Evolutionary conservation across 2,113 vertebrate species (phyloP), one percentile per base, ranked within the genome.

Genomic region (Corvus moneduloides): DNA sequence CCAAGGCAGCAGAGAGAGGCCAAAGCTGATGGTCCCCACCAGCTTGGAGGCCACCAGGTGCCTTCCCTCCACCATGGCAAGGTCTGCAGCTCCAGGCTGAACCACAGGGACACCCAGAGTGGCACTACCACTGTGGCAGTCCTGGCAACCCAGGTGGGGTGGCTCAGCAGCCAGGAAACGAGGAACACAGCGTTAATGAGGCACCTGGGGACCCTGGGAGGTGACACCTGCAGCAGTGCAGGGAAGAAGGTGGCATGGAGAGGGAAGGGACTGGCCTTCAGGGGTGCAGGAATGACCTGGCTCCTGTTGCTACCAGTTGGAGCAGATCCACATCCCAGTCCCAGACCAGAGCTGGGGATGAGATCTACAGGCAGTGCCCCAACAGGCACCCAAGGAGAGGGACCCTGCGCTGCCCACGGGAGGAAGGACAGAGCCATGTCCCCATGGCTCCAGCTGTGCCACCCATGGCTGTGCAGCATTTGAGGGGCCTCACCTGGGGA

Each of bases 111-210:
- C 55, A 73, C 44, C 23, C 54, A n/a, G 76, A 27, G 46, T 9
- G 41, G 37, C 69, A 82, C 35, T 4, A 2, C 8, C 56, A 43
- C 58, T 5, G 13, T 4, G n/a, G 43, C 58, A 66, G 32, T 52
- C 49, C 87, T 90, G 52, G 74, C 39, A 81, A 20, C 56, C 55
- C 58, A 6, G 26, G 61, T 30, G 64, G 28, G 56, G 30, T 1
- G 6, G 81, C 61, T 89, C 2, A 3, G 67, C 2, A 14, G 28
- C 24, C 69, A 61, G 56, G 55, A 78, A 94, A 96, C 0, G 27
- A 96, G 76, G 33, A 88, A 52, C n/a, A 74, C 10, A 28, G 64
- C 1, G 4, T 46, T 96, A 95, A 94, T 19, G 80, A 96, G 80
- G 83, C 0, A 0, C 6, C 90, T 86, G 88, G 92, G 94, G 90